A percentile compares a stretch with the other conserved stretches of the same genome.
These are phyloP conservation scores for Percopsis transmontana DNA, from an alignment of 2,113 vertebrate genomes.

Conservation along the genomic window DNA sequence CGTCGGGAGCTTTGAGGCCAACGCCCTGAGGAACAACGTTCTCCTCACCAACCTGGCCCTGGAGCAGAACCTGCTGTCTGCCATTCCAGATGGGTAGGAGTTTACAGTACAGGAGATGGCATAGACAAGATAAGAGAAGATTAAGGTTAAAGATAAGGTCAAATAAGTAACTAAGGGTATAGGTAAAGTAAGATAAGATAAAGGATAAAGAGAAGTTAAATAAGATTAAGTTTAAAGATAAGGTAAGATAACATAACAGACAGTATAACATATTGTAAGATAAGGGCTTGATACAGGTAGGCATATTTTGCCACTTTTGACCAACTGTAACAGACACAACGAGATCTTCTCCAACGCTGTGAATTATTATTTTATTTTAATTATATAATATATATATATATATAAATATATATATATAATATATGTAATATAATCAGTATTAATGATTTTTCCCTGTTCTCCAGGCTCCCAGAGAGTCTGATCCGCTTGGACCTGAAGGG, in stretches of 20 bases:
- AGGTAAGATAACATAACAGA: too few relatives aligned
- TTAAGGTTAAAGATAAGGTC: background rate
- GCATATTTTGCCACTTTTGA: too few relatives aligned
- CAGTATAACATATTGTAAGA: too few relatives aligned
- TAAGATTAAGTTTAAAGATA: too few relatives aligned
- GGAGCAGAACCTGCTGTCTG: constrained; percentile 81
- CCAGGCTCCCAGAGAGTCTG: constrained; percentile 80
- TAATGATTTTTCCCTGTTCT: constrained; percentile 1
- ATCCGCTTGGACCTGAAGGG: constrained; percentile 83
- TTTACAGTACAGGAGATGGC: background rate
- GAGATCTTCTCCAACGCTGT: too few relatives aligned
- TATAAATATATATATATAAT: too few relatives aligned
- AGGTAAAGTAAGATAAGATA: background rate
- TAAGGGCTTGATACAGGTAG: too few relatives aligned
- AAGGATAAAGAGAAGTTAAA: background rate
- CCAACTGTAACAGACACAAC: too few relatives aligned
- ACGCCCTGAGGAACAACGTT: constrained; percentile 75
- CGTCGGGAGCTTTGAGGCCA: constrained; percentile 76
- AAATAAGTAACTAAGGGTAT: background rate
- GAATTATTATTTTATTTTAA: too few relatives aligned
- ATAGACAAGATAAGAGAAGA: background rate
- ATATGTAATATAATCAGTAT: background rate
- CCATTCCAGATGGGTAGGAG: constrained; percentile 79
- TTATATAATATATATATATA: too few relatives aligned
- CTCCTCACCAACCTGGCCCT: constrained; percentile 81